phyloP scores from a whole-genome alignment of 2,113 vertebrate genomes.

The Motacilla tschutschensis region DNA sequence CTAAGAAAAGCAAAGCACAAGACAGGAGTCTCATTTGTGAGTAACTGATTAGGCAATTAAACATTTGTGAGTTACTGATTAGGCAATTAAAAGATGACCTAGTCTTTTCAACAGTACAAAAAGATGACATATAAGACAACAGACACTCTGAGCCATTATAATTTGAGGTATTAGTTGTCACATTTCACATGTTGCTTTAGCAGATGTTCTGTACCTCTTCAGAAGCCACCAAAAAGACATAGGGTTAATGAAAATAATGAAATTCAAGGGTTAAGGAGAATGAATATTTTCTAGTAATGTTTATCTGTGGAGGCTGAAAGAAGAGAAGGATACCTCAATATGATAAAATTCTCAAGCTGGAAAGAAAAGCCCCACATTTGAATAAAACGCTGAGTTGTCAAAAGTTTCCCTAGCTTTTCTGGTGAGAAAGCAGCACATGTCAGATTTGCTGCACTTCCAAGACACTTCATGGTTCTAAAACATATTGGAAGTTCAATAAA shows the following conservation, averaged over 20 bases:
- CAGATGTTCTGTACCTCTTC: background rate
- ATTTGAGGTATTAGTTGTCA: background rate
- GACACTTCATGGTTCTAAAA: background rate
- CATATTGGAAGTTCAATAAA: background rate
- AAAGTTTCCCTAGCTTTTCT: background rate
- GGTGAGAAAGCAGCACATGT: background rate
- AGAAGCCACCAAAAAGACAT: background rate
- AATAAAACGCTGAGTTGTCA: background rate
- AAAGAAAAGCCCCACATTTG: accelerated
- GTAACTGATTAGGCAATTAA: background rate
- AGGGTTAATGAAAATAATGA: background rate
- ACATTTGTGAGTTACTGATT: background rate
- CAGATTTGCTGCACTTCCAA: background rate
- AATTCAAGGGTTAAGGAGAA: background rate
- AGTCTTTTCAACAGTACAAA: background rate
- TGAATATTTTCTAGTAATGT: background rate
- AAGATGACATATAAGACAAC: background rate
- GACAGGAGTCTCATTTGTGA: background rate
- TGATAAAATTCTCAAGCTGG: background rate
- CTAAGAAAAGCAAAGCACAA: accelerated
- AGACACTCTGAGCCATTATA: background rate
- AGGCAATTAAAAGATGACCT: background rate
- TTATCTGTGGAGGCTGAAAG: background rate
- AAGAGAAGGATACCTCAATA: background rate
- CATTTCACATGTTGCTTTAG: background rate